A percentile compares a stretch with the other conserved stretches of the same genome.
Conservation (phyloP, 2,113 vertebrate genomes). For the Bos indicus region DNA sequence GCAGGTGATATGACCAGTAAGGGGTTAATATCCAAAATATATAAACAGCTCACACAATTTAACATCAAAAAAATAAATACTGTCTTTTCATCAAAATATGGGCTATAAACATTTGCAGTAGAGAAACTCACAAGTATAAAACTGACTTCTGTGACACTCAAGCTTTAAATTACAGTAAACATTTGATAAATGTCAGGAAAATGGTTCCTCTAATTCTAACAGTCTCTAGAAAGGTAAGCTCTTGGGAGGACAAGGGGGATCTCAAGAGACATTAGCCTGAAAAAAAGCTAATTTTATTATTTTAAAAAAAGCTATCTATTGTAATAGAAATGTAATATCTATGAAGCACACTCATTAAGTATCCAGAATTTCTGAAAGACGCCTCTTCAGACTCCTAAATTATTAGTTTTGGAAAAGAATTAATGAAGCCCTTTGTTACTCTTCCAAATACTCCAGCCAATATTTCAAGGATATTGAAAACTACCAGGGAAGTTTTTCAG, state of each 20-base stretch:
- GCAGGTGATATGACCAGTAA: background rate
- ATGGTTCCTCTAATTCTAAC: background rate
- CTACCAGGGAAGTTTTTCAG: background rate
- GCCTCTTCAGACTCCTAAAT: background rate
- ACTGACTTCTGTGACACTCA: background rate
- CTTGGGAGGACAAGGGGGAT: background rate
- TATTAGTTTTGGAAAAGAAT: constrained; percentile 9
- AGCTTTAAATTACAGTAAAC: background rate
- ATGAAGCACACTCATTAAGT: background rate
- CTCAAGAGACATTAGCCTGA: background rate
- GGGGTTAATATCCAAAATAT: background rate
- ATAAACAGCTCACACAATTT: background rate
- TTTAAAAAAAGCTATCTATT: background rate
- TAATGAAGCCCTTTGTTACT: background rate
- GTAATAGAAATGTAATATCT: background rate
- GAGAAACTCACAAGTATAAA: background rate
- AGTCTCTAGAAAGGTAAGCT: background rate
- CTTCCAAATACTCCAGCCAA: background rate
- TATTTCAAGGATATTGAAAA: constrained; percentile 21
- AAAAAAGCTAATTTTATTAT: background rate
- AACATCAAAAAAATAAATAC: background rate
- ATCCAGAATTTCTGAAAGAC: background rate
- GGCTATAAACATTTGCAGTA: background rate
- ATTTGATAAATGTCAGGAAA: background rate
- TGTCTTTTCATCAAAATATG: constrained; percentile 6